Evolutionary conservation across 1,140 invertebrate species (phyloP).

Genomic region (Cataglyphis hispanica): DNA sequence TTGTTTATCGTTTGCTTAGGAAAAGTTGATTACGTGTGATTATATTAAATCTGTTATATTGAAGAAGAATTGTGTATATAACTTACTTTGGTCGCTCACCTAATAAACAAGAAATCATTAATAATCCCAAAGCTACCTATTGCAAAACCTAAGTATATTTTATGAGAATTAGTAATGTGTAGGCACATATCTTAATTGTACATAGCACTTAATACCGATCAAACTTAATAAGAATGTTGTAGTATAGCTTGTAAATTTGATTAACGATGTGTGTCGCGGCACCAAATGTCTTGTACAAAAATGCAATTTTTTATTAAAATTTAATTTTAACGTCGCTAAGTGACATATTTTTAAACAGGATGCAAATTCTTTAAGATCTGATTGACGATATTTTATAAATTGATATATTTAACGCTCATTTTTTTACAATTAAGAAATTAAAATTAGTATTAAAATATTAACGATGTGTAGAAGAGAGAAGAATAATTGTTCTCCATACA

Average conservation of each 20-base stretch:
- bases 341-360: conserved; percentile 28
- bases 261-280: conserved; percentile 54
- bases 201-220: conserved; percentile 65
- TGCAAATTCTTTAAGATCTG: conserved; percentile 41
- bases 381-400: conserved; percentile 13
- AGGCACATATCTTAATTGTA: conserved; percentile 61
- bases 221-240: conserved; percentile 59
- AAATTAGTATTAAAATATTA: not conserved
- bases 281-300: conserved; percentile 66
- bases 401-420: conserved; percentile 25
- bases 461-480: not conserved
- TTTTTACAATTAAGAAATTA: conserved; percentile 21
- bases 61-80: conserved; percentile 77
- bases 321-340: conserved; percentile 61
- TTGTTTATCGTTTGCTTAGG: conserved; percentile 76
- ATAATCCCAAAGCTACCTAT: conserved; percentile 78
- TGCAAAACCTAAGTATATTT: conserved; percentile 73
- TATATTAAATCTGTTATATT: conserved; percentile 76
- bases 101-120: conserved; percentile 77
- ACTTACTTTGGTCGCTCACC: conserved; percentile 75
- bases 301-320: conserved; percentile 61
- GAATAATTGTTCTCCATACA: not conserved
- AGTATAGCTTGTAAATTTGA: conserved; percentile 70
- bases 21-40: conserved; percentile 73
- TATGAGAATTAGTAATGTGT: conserved; percentile 55